A percentile compares a stretch with the other conserved stretches of the same genome.
phyloP scores from a whole-genome alignment of 2,797 vertebrate species.

The Cryptoblepharus egeriae region DNA sequence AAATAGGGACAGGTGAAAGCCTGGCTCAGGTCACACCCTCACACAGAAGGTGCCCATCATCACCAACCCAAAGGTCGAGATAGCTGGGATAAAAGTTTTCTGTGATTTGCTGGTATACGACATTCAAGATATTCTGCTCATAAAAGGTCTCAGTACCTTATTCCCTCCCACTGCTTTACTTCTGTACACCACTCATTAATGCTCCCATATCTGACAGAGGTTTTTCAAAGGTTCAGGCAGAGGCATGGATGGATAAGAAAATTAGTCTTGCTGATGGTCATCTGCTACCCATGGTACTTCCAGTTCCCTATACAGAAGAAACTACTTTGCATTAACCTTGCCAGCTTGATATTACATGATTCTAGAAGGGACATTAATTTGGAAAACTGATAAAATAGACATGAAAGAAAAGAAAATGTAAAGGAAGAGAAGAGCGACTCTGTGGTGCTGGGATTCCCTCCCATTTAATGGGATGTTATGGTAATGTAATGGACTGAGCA shows the following conservation, averaged over 20 bases:
- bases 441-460: not conserved
- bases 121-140: too few species aligned
- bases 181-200: too few species aligned
- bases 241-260: not conserved
- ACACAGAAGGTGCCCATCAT: too few species aligned
- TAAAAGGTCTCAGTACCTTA: too few species aligned
- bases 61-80: too few species aligned
- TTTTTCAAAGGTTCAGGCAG: too few species aligned
- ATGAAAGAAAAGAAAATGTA: not conserved
- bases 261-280: not conserved
- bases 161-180: too few species aligned
- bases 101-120: too few species aligned
- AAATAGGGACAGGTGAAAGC: too few species aligned
- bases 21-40: too few species aligned
- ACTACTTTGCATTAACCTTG: not conserved
- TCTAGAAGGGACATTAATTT: not conserved
- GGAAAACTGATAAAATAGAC: not conserved
- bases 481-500: fast-evolving
- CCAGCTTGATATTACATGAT: not conserved
- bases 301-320: not conserved
- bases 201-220: too few species aligned
- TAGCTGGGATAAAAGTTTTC: too few species aligned
- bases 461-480: not conserved
- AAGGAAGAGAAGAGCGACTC: not conserved
- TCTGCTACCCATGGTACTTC: not conserved